These are phyloP conservation scores for Sparidentex hasta DNA, from an alignment of 2,797 vertebrate genomes.

Conservation along the genomic window DNA sequence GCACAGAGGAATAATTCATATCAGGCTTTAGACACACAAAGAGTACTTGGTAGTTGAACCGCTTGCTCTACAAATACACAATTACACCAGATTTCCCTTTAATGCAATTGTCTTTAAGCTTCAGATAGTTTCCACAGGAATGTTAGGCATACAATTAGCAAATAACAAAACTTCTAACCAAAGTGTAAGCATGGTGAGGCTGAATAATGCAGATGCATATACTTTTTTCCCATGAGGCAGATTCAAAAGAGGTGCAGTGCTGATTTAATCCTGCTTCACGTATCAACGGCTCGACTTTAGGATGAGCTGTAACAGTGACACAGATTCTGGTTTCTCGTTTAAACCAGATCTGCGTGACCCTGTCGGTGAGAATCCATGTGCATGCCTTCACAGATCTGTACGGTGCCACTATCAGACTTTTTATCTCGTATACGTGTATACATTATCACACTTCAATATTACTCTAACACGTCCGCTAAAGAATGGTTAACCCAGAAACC, in stretches of 20 bases:
- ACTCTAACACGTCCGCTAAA: slow-evolving; percentile 5
- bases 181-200: background rate
- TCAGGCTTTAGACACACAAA: background rate
- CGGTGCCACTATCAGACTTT: slow-evolving; percentile 21
- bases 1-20: background rate
- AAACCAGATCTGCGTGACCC: background rate
- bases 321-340: background rate
- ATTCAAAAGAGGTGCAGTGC: background rate
- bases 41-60: background rate
- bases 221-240: background rate
- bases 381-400: background rate
- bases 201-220: background rate
- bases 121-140: background rate
- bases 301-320: background rate
- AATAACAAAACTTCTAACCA: background rate
- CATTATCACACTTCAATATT: slow-evolving; percentile 40
- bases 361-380: too few relatives aligned
- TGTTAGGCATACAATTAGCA: background rate
- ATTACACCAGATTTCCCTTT: background rate
- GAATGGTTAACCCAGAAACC: slow-evolving; percentile 35
- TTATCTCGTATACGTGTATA: slow-evolving; percentile 36
- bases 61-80: too few relatives aligned
- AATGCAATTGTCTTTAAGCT: background rate
- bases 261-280: background rate
- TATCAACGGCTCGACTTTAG: background rate